phyloP scores from a whole-genome alignment of 53 echinoderm and acorn worm genomes.

The Echinarachnius parma region DNA sequence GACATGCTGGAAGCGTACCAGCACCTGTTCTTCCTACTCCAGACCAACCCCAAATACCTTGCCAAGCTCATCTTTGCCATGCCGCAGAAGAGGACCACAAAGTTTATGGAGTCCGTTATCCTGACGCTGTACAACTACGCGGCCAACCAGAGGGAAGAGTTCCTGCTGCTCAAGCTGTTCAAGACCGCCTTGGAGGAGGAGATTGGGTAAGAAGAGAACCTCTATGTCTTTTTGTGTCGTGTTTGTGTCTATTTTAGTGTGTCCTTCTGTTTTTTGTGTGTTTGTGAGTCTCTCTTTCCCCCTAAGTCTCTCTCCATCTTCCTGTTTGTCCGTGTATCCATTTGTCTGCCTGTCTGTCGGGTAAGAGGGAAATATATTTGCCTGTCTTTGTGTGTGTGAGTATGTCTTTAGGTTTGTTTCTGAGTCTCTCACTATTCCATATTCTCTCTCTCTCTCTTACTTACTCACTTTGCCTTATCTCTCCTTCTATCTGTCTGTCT shows the following conservation, averaged over 20 bases:
- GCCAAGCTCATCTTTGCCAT: constrained; percentile 99
- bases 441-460: no score
- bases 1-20: constrained; percentile 98
- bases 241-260: no score
- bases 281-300: no score
- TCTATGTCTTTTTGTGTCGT: no score
- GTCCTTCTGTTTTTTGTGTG: no score
- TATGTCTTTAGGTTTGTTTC: no score
- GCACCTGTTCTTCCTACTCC: constrained; percentile 90
- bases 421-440: no score
- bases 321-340: no score
- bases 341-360: not conserved
- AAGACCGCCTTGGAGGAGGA: constrained; percentile 97
- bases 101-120: constrained; percentile 99
- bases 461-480: no score
- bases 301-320: no score
- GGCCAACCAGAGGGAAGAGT: constrained; percentile 94
- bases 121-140: constrained; percentile 97
- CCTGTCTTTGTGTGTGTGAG: constrained; percentile 1
- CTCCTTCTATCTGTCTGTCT: no score
- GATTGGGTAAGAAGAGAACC: constrained; percentile 86
- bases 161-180: constrained; percentile 87
- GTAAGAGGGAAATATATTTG: not conserved
- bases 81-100: constrained; percentile 90
- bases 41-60: constrained; percentile 95